Conservation (phyloP, 2,113 vertebrate species). For the Sinocyclocheilus grahami region DNA sequence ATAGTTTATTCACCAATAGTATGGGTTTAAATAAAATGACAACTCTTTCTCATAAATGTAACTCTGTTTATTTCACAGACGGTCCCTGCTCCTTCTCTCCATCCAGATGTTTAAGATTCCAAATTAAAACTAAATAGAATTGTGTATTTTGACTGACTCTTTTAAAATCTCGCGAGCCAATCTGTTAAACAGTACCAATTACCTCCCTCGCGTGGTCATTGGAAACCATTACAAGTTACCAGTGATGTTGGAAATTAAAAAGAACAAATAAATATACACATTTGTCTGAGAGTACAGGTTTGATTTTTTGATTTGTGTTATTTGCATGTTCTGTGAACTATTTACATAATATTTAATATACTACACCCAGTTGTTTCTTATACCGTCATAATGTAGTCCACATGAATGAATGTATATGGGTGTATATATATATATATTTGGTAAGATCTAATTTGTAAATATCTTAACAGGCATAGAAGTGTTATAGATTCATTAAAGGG, state of each 20-base stretch:
- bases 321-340: background rate
- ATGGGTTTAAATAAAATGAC: background rate
- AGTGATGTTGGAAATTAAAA: background rate
- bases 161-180: background rate
- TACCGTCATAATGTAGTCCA: background rate
- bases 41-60: background rate
- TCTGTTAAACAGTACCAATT: background rate
- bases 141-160: no score
- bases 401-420: no score
- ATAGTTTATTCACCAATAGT: background rate
- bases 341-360: background rate
- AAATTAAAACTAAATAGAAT: background rate
- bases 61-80: background rate
- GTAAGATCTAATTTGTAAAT: no score
- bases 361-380: background rate
- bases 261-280: background rate
- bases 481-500: no score
- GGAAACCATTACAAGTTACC: background rate
- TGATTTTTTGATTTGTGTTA: background rate
- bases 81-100: background rate
- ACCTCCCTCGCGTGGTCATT: slow-evolving; percentile 17
- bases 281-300: background rate
- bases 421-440: no score
- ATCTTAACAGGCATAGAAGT: no score
- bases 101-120: background rate